Evolutionary conservation across 2,113 vertebrate species (phyloP), one percentile per base, ranked within the genome.

Genomic region (Lamprologus speciosus): DNA sequence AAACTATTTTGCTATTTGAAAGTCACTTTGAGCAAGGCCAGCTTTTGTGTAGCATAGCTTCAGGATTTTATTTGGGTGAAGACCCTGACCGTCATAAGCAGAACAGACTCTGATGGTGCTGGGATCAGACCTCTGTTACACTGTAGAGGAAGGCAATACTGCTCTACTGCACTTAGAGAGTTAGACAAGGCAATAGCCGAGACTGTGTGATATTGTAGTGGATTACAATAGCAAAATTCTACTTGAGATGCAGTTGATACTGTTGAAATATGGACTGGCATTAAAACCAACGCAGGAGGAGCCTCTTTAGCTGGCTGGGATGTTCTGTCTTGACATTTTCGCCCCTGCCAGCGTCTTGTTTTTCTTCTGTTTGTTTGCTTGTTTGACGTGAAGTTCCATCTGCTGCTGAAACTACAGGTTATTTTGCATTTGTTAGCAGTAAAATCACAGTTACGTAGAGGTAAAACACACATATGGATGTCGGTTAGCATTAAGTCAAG

Each of bases 1-100:
- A 86, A 83, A 92, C 86, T 87, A 84, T 87, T 93, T 92, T 90
- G 90, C 89, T 90, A 86, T 86, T 91, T 73, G 84, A 89, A 81
- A 85, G 83, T 93, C 89, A 89, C 82, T 79, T 86, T 88, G 80
- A 93, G 91, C 88, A 82, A 86, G 86, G 79, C 85, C 91, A 91
- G 92, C 90, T 91, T 92, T 93, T 93, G 89, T 93, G 94, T 95
- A 93, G 94, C 93, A 86, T 88, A 87, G 94, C 80, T 85, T 93
- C 89, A 87, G 85, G 87, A 90, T 89, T 94, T 94, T 2, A 87
- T 93, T 89, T 88, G 83, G 80, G 88, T 45, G 75, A 78, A 87
- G 12, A 85, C 80, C 85, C 85, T 31, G 85, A 19, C 45, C 33
- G 51, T 87, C 86, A 79, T 23, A 17, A 45, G 80, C n/a, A 10